Evolutionary conservation across 1,140 invertebrate species (phyloP), one percentile per base, ranked within the genome.

Genomic region (Lordiphosa stackelbergi): DNA sequence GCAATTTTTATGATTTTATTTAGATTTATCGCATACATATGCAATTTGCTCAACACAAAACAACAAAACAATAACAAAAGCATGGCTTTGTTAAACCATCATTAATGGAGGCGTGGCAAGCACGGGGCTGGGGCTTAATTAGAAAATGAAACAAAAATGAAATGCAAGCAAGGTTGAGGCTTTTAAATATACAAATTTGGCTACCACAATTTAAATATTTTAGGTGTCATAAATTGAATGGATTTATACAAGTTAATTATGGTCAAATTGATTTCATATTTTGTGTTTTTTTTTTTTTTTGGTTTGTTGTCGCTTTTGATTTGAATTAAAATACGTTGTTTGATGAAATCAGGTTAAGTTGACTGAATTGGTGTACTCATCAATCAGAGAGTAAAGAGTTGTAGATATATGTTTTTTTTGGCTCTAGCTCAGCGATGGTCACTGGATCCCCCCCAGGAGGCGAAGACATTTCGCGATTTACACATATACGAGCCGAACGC

Each of bases 1-100:
- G 31, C 58, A 59, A 37, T 66, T 54, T 66, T 66, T 66, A 66
- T 66, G 63, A 66, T 66, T 66, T 66, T 48, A 66, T 66, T 66
- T 66, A 53, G 64, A 66, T 66, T 66, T 68, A 68, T 68, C 64
- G 54, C 64, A 47, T 52, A 64, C 43, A 65, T 38, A 51, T 36
- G 11, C 48, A 51, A 38, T 19, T 5, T 5, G 12, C 13, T 9
- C 13, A 42, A 19, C 13, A 19, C 13, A 42, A 5, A 6, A n/a
- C n/a, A 51, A 19, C 13, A 42, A 5, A n/a, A n/a, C n/a, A 51
- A 42, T 34, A 65, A 66, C 64, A 66, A 53, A 52, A 58, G 46
- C 24, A 13, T 8, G 53, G 19, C 64, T 42, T 52, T 68, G 63
- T 52, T 68, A 46, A 41, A 38, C 43, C 28, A 46, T 28, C n/a